These are phyloP conservation scores for Malurus melanocephalus DNA, from an alignment of 2,113 vertebrate genomes.

Conservation along the genomic window DNA sequence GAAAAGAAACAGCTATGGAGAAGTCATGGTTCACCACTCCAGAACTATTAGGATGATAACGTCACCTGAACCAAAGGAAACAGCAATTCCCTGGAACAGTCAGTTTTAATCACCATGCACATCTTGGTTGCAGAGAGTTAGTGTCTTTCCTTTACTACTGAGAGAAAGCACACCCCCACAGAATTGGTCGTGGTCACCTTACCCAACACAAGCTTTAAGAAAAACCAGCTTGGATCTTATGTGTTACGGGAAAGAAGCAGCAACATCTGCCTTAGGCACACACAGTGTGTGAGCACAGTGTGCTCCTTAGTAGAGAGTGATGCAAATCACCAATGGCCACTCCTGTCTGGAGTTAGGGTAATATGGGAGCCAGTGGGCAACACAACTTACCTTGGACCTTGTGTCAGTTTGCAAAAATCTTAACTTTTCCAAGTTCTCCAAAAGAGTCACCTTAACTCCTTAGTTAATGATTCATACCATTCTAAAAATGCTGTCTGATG, in stretches of 20 bases:
- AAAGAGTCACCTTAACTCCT: neutral
- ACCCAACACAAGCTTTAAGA: neutral
- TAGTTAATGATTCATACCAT: neutral
- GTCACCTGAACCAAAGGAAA: neutral
- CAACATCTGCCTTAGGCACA: neutral
- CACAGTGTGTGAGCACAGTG: neutral
- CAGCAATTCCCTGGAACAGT: neutral
- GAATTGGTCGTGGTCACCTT: neutral
- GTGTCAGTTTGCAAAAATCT: neutral
- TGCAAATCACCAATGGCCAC: neutral
- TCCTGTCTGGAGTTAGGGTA: neutral
- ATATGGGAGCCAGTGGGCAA: neutral
- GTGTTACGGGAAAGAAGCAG: neutral
- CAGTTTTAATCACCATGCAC: neutral
- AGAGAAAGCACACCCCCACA: rapidly evolving
- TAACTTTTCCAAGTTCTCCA: neutral
- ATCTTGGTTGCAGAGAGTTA: neutral
- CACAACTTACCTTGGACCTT: neutral
- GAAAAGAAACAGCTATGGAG: neutral
- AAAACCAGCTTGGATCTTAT: neutral
- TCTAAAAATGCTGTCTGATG: neutral
- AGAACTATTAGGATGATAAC: neutral
- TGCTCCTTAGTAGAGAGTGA: neutral
- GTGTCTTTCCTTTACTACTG: neutral
- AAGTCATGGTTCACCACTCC: rapidly evolving